Evolutionary conservation across 2,888 invertebrate species (phyloP), one percentile per base, ranked within the genome.

Genomic region (Xylocampa areola): DNA sequence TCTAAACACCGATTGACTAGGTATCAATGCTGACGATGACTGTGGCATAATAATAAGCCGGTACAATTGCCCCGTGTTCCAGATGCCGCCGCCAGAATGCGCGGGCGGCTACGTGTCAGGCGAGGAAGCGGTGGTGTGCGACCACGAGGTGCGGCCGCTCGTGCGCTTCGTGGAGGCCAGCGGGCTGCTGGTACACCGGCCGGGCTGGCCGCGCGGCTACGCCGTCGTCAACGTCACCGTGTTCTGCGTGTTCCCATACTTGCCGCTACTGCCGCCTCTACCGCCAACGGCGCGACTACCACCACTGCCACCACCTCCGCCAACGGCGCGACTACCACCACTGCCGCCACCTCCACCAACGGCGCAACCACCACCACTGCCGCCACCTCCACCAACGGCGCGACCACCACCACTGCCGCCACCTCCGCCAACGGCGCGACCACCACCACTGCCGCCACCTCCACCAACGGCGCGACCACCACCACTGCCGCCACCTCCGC

Each of bases 191-290:
- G 43, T 32, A 32, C 43, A 10, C 6, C 43, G 43, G 29, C 13
- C 5, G 14, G 21, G 21, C 10, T 23, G 10, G 14, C 32, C 14
- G 10, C 25, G 1, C 2, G 43, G 37, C 1, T 37, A 44, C 25
- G 54, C 54, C 14, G 44, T 21, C 30, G 55, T 55, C 19, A 43
- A 55, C 4, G 16, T 43, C 30, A 53, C 53, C n/a, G 37, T 37
- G 5, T 53, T 30, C 30, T 57, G 55, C 14, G 10, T 11, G 10
- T 32, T 43, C 30, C 14, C 36, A 1, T 53, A 30, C 29, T 13
- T 17, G 2, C 39, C 32, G n/a, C 7, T 21, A 2, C 19, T 5
- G 1, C 3, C 11, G 2, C 32, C 13, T 4, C 21, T 16, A 8
- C 1, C 16, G 16, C n/a, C 2, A 6, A n/a, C n/a, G 23, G 4